Base-by-base conservation (phyloP, 2,888 invertebrate genomes). In the Drosophila percnosoma region DNA sequence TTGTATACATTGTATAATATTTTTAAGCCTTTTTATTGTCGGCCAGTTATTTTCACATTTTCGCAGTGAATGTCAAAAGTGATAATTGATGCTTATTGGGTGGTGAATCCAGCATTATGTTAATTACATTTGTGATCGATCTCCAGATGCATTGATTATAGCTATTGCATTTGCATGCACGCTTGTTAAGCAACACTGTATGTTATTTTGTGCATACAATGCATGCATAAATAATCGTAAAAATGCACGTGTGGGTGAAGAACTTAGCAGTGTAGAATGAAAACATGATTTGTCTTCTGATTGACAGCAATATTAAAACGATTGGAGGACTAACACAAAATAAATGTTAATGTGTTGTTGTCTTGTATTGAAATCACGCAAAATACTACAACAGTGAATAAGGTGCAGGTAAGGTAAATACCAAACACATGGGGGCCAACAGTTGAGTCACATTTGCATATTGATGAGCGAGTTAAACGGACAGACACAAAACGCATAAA, bases 311-410 rank as follows among this genome's bases (percentile, higher is more conserved):
- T 60, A 67, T 57, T 63, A 54, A 66, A 60, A 71, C 70, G 58
- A 33, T 64, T 27, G 34, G 21, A n/a, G 36, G 31, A 68, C 58
- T 53, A 57, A 68, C 57, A 54, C 58, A 57, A 24, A 68, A 48
- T 49, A 70, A 71, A 79, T 84, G 83, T 82, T 84, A 82, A 78
- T 84, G 80, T 68, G 81, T 81, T 73, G 77, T 77, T 85, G 83
- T 87, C 83, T 83, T 85, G 88, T 73, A 85, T 85, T 85, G 75
- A 73, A 82, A 81, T 74, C 70, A 76, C 68, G 68, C 73, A 74
- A 68, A 69, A 21, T 45, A 7, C 80, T 73, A 77, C 74, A 84
- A 72, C 76, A 82, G 71, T 78, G 73, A 76, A 65, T 64, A 54
- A 74, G 61, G 55, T 38, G 68, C 72, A 29, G 29, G 27, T 29